Base-by-base conservation (phyloP, 2,888 invertebrate species). In the Lottia scabra region DNA sequence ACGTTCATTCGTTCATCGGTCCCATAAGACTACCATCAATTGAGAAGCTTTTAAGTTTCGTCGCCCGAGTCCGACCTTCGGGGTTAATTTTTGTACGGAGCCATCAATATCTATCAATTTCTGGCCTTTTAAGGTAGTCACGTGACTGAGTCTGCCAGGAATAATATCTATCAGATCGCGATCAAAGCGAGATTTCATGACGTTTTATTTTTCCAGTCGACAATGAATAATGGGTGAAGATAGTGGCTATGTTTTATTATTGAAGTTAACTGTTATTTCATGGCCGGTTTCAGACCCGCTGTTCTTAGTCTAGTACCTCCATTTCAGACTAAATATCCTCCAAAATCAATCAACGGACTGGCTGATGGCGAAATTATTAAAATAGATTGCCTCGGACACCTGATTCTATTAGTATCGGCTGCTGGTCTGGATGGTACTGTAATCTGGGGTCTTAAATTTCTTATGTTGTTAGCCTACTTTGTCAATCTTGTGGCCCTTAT, bases 51-150 rank as follows among this genome's bases (percentile, higher is more conserved):
- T 56, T 56, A 56, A 56, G 56, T 56, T 56, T 56, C 56, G 56
- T 56, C 56, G 56, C 56, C 56, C 56, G 56, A 19, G 23, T 56
- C 56, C 56, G 56, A 56, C 56, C 56, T 56, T 23, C 56, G 56
- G 56, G 56, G 56, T 56, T 56, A 56, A 56, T 56, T 56, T 56
- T 56, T 56, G 56, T 23, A 56, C 56, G 19, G 23, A 19, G 19
- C 56, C 56, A 56, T 56, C 56, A 56, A 56, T 56, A 56, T 56
- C 56, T 23, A 56, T 56, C 56, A 56, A 56, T 56, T 23, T 56
- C 19, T 56, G 56, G 56, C 56, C 56, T 56, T 56, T 56, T 56
- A 56, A 56, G 56, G 56, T 23, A 56, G 56, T 56, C 56, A 56
- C 56, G 56, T 56, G 56, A 56, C 56, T 15, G 12, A 23, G 19